Conservation (phyloP, 2,888 invertebrate genomes). For the Syritta pipiens region DNA sequence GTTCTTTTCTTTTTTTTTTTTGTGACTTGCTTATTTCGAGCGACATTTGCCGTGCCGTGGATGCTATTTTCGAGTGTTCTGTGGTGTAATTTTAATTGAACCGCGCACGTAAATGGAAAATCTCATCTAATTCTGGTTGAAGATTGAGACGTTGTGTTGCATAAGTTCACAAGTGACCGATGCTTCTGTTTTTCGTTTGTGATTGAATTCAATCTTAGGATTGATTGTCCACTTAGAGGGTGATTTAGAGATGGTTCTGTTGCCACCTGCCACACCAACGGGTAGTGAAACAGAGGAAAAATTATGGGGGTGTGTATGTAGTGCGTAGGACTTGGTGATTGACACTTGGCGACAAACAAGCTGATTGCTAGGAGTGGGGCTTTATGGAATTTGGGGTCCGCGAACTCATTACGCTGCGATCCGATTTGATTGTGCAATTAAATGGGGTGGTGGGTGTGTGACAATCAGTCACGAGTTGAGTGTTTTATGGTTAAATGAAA, state of each 20-base stretch:
- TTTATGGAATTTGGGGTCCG: conserved; percentile 2
- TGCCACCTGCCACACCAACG: conserved; percentile 7
- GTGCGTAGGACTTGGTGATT: conserved; percentile 22
- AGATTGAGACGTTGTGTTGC: not conserved
- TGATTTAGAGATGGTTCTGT: not conserved
- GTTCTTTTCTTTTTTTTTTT: conserved; percentile 3
- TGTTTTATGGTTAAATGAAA: conserved; percentile 1
- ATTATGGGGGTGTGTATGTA: no score
- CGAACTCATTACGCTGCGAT: not conserved
- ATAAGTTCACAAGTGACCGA: no score
- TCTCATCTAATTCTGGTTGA: not conserved
- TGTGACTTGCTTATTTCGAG: conserved; percentile 44
- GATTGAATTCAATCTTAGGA: no score
- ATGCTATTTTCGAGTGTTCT: conserved; percentile 33
- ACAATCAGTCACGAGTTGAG: conserved; percentile 2
- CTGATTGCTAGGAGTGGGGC: conserved; percentile 14
- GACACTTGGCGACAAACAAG: conserved; percentile 6
- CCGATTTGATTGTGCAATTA: conserved; percentile 19
- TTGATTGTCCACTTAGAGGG: no score
- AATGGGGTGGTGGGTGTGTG: not conserved
- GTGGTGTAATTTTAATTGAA: conserved; percentile 36
- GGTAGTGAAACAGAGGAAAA: conserved; percentile 7
- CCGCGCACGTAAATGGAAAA: not conserved
- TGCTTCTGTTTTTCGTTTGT: no score
- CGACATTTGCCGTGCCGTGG: conserved; percentile 27